A percentile compares a stretch with the other conserved stretches of the same genome.
phyloP scores from a whole-genome alignment of 2,797 vertebrate genomes.

The Nannoperca obscura region DNA sequence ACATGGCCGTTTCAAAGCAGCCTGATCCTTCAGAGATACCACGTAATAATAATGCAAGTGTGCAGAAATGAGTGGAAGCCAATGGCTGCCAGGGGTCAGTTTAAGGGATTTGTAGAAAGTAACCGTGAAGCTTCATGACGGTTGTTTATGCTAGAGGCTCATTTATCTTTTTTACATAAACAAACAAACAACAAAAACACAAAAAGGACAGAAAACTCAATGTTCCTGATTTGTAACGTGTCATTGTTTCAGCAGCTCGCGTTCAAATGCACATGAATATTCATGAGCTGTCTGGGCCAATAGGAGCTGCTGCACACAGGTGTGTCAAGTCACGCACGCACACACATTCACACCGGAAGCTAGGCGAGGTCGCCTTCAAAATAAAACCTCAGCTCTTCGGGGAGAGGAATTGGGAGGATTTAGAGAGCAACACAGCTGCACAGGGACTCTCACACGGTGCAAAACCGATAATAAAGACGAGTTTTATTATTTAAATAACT shows the following conservation, averaged over 20 bases:
- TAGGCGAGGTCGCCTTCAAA: slow-evolving; percentile 31
- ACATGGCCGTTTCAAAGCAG: no score
- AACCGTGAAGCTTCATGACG: background rate
- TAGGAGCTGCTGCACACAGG: slow-evolving; percentile 11
- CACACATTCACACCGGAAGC: background rate
- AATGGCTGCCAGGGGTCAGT: background rate
- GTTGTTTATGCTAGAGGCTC: background rate
- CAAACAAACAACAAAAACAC: background rate
- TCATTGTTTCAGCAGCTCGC: slow-evolving; percentile 28
- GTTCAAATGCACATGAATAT: slow-evolving; percentile 69
- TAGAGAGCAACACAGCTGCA: background rate
- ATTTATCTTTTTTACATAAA: background rate
- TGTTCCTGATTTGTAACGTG: background rate
- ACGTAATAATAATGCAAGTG: no score
- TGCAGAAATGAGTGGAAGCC: background rate
- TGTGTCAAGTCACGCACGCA: slow-evolving; percentile 6
- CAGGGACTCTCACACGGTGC: accelerated
- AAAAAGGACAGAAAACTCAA: background rate
- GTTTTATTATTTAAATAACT: background rate
- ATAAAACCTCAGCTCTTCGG: background rate
- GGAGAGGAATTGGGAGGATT: accelerated
- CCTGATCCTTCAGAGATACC: no score
- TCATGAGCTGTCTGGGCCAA: slow-evolving; percentile 63
- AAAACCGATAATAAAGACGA: background rate
- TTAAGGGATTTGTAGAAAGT: background rate